Evolutionary conservation across 2,888 invertebrate genomes (phyloP), one percentile per base, ranked within the genome.

Genomic region (Tanypteryx hageni): DNA sequence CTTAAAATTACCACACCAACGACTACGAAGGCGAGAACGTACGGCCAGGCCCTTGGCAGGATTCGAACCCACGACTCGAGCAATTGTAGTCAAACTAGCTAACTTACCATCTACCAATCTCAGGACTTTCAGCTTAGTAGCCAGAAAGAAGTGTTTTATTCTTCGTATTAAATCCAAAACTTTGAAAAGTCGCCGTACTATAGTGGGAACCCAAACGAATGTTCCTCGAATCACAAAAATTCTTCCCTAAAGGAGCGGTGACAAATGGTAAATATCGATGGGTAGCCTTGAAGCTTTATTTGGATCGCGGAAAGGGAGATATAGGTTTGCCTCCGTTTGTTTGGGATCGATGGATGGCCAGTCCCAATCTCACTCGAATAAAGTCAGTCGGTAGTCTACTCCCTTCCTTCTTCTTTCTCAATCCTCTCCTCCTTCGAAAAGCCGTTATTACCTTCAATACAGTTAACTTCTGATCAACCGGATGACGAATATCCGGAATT

Each of bases 321-420:
- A 44, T 3, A 22, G 76, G 76, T 76, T 76, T 76, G 22, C 76
- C 68, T 68, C 68, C 18, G 68, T 68, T 76, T 76, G 76, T 76
- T 76, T 27, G 10, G n/a, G 10, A n/a, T 76, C n/a, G 27, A 76
- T 76, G 22, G 76, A 27, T 76, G 76, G 64, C 68, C 68, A 68
- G 18, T 76, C 76, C 22, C 76, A 22, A 44, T 5, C 44, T 44
- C 44, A 5, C 3, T 44, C 44, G 44, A 44, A 27, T 76, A 76
- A 13, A 76, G 27, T 76, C 22, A n/a, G 76, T 76, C 76, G 27
- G 44, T 44, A 1, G 44, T 44, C 44, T 3, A 44, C 44, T 5
- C 44, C 44, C 5, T 44, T 44, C 44, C 44, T 44, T 44, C 44
- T 44, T 5, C 44, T 44, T 44, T 44, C 44, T 76, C 68, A n/a